Conservation (phyloP, 2,888 invertebrate genomes). For the Chydorus sphaericus region DNA sequence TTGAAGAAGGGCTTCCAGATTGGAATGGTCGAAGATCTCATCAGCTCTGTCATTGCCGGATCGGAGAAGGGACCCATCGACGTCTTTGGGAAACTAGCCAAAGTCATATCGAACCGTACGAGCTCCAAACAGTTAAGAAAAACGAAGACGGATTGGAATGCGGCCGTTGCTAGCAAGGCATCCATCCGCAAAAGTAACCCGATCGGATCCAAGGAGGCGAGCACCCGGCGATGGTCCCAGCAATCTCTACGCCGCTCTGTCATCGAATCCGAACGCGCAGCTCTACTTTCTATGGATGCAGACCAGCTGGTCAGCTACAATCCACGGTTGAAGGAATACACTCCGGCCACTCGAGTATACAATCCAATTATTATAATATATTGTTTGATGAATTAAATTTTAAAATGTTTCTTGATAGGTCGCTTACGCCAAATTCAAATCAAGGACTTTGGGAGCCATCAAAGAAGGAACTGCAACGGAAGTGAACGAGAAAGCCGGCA, state of each 20-base stretch:
- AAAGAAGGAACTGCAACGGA: slow-evolving; percentile 14
- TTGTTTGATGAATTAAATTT: too few species aligned
- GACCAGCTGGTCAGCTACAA: slow-evolving; percentile 63
- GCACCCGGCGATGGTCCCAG: slow-evolving; percentile 41
- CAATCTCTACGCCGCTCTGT: slow-evolving; percentile 53
- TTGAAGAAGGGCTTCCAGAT: slow-evolving; percentile 81
- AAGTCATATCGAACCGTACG: slow-evolving; percentile 51
- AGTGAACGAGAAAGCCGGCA: slow-evolving; percentile 11
- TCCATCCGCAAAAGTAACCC: slow-evolving; percentile 40
- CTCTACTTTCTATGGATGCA: slow-evolving; percentile 36
- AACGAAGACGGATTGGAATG: slow-evolving; percentile 68
- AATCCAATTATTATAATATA: too few species aligned
- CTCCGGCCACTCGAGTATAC: slow-evolving; percentile 63
- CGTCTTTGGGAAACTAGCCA: slow-evolving; percentile 69
- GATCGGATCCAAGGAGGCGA: slow-evolving; percentile 58
- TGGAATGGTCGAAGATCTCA: slow-evolving; percentile 67
- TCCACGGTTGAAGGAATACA: slow-evolving; percentile 56
- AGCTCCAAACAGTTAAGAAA: slow-evolving; percentile 21
- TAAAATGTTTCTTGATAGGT: too few species aligned
- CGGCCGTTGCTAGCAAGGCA: slow-evolving; percentile 30
- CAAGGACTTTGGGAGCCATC: slow-evolving; percentile 20
- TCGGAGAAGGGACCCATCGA: slow-evolving; percentile 49
- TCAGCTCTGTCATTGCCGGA: slow-evolving; percentile 46
- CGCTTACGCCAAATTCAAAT: slow-evolving; percentile 78
- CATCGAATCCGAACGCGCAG: slow-evolving; percentile 45